These are phyloP conservation scores for Heterocephalus glaber DNA, from an alignment of 2,113 vertebrate species.

Conservation along the genomic window DNA sequence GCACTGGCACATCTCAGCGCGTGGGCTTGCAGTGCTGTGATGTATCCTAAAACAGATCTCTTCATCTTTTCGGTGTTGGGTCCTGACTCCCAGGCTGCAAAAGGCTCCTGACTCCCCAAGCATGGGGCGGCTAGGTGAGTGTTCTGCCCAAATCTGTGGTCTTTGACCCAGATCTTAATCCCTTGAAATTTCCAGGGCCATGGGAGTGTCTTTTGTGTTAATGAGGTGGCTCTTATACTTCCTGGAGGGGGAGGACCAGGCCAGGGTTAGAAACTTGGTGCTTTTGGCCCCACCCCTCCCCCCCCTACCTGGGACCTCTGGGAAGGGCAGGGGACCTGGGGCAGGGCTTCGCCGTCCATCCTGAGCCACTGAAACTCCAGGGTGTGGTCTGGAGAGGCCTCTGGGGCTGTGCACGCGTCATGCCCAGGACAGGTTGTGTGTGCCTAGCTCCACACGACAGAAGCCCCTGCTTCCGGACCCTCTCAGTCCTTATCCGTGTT, in stretches of 20 bases:
- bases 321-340: not conserved
- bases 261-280: not conserved
- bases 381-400: not conserved
- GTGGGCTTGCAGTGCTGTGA: not conserved
- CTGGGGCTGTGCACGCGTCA: too few species aligned
- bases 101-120: not conserved
- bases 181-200: not conserved
- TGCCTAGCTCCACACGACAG: too few species aligned
- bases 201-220: not conserved
- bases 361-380: not conserved
- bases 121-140: not conserved
- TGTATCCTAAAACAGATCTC: not conserved
- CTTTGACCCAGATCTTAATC: not conserved
- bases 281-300: not conserved
- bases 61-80: not conserved
- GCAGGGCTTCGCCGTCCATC: too few species aligned
- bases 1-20: not conserved
- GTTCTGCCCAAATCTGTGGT: not conserved
- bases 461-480: not conserved
- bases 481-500: not conserved
- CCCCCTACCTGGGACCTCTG: too few species aligned
- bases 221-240: not conserved
- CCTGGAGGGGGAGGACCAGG: not conserved
- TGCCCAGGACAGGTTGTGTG: accelerated
- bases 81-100: not conserved